A percentile compares a stretch with the other conserved stretches of the same genome.
phyloP scores from a whole-genome alignment of 2,113 vertebrate species.

The Phyllopteryx taeniolatus region DNA sequence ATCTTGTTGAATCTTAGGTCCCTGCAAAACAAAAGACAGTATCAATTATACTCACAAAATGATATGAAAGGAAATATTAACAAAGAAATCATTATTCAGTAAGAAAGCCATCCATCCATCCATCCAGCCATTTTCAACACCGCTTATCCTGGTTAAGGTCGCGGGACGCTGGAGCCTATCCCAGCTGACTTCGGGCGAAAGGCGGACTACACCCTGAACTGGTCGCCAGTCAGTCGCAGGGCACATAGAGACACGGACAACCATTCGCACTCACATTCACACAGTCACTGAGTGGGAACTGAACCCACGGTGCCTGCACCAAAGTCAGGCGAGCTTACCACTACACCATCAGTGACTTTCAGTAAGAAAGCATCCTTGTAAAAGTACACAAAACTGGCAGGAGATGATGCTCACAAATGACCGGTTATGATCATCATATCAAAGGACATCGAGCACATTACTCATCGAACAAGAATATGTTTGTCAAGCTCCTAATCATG shows the following conservation, averaged over 20 bases:
- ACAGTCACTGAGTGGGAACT: too few relatives aligned
- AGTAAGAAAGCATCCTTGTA: neutral
- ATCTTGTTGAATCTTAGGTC: constrained; percentile 98
- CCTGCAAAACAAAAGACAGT: constrained; percentile 68
- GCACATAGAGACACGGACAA: too few relatives aligned
- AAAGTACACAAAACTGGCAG: neutral
- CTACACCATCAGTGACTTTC: too few relatives aligned
- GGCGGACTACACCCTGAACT: too few relatives aligned
- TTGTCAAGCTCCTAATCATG: constrained; percentile 39
- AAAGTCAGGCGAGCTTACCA: too few relatives aligned
- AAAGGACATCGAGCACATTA: constrained; percentile 30
- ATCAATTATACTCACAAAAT: neutral
- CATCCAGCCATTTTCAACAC: too few relatives aligned
- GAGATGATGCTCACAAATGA: constrained; percentile 5
- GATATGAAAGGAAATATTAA: neutral
- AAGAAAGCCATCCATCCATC: neutral
- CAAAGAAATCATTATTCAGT: neutral
- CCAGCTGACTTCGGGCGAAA: too few relatives aligned
- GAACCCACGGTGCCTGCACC: too few relatives aligned
- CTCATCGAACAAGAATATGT: constrained; percentile 40
- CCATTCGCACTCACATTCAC: too few relatives aligned
- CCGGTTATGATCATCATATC: constrained; percentile 9
- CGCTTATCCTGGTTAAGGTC: too few relatives aligned
- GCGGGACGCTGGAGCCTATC: too few relatives aligned
- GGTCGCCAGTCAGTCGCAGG: too few relatives aligned